Evolutionary conservation across 2,888 invertebrate genomes (phyloP), one percentile per base, ranked within the genome.

Genomic region (Lasioglossum oenotherae): DNA sequence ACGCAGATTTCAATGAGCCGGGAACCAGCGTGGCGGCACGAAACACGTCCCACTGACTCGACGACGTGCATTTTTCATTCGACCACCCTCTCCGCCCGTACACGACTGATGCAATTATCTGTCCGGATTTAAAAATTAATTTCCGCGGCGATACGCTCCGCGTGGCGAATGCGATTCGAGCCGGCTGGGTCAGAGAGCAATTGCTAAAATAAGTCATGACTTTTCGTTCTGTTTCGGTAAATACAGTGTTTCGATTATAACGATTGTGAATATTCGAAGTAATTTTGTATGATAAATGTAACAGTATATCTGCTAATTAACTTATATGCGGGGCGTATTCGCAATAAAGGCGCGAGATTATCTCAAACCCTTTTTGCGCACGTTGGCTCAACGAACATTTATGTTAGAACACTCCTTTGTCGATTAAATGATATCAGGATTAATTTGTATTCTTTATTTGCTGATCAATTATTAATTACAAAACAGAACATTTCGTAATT

Each of bases 51-150:
- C 4, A 27, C 71, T 44, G 71, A 44, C 38, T 72, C 44, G 41
- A 41, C 41, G 23, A 23, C 35, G 38, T 23, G 69, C n/a, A 38
- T 69, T 69, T 67, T 67, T 67, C 67, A 67, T 35, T 67, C 67
- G 67, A 53, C 53, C 23, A 2, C 53, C 53, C n/a, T 0, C 53
- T 3, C 49, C n/a, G 0, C 1, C 31, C 31, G 27, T 31, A 31
- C 64, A 64, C 64, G 64, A 6, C 16, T n/a, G 60, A 14, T 27
- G 60, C 64, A 64, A 64, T 64, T 64, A 31, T 64, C 64, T 64
- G 31, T 31, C 31, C 64, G 64, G 64, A 64, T 64, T 31, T 64
- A 64, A 64, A 64, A 64, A 64, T 64, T 31, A 64, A 64, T 64
- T 64, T 31, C 14, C 16, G 64, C 64, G 16, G 16, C 64, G 31